Conservation (phyloP, 2,888 invertebrate species). For the Latheticus oryzae region DNA sequence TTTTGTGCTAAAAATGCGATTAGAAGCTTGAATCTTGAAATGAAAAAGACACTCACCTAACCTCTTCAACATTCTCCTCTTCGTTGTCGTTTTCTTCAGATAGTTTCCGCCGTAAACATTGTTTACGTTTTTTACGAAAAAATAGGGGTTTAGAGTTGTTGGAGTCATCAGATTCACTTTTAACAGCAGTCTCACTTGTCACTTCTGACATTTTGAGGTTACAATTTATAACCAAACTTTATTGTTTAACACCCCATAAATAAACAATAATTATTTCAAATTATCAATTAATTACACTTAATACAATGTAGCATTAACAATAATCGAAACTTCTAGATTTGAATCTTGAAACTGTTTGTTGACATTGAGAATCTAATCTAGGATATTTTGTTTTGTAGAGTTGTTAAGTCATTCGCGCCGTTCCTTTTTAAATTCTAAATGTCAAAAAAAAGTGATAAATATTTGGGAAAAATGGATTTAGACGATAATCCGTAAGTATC, state of each 20-base stretch:
- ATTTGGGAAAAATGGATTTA: slow-evolving; percentile 22
- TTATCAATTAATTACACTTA: too few species aligned
- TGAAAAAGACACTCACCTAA: slow-evolving; percentile 52
- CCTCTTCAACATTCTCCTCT: slow-evolving; percentile 55
- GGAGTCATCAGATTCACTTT: slow-evolving; percentile 14
- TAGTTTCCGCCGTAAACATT: slow-evolving; percentile 68
- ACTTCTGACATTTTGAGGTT: slow-evolving; percentile 9
- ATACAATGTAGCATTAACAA: too few species aligned
- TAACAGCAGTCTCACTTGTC: slow-evolving; percentile 7
- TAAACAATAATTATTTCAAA: too few species aligned
- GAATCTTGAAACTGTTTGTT: too few species aligned
- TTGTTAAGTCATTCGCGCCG: slow-evolving; percentile 5
- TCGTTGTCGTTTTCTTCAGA: slow-evolving; percentile 63
- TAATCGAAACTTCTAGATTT: too few species aligned
- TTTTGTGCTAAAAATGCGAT: slow-evolving; percentile 68
- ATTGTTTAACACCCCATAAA: too few species aligned
- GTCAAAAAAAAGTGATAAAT: slow-evolving; percentile 26
- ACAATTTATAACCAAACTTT: too few species aligned
- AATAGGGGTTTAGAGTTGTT: slow-evolving; percentile 56
- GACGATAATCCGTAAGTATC: slow-evolving; percentile 28
- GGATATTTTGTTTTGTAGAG: background rate
- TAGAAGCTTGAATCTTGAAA: background rate
- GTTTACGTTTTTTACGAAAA: slow-evolving; percentile 68
- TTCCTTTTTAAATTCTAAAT: slow-evolving; percentile 26
- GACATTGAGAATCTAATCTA: too few species aligned